Conservation (phyloP, 2,797 vertebrate species). For the Cossypha dichroa region DNA sequence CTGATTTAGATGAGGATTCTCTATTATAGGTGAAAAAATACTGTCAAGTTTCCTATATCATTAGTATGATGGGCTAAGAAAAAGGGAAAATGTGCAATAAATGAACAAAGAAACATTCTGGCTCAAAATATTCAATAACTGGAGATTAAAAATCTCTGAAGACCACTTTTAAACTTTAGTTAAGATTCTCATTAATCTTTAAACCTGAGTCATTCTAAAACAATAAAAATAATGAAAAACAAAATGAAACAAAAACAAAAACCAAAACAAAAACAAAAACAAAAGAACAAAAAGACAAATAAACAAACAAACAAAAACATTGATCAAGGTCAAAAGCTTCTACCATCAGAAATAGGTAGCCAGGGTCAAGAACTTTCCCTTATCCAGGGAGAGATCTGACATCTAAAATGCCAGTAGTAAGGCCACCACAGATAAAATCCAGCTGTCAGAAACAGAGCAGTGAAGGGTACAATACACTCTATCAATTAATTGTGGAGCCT, state of each 20-base stretch:
- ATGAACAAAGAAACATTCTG: too few species aligned
- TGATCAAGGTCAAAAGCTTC: neutral
- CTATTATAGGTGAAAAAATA: neutral
- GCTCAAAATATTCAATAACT: too few species aligned
- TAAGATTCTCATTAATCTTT: neutral
- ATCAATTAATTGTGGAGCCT: neutral
- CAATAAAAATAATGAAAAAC: neutral
- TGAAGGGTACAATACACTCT: neutral
- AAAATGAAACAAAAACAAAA: neutral
- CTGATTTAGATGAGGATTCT: neutral
- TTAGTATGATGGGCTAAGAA: neutral
- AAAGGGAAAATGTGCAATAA: too few species aligned
- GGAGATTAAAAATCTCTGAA: neutral
- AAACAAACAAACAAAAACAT: neutral
- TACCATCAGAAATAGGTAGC: neutral
- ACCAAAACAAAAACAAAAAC: neutral
- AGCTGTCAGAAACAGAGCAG: neutral
- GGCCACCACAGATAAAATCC: neutral
- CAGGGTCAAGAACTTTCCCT: neutral
- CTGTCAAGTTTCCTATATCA: neutral
- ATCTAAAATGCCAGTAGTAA: neutral
- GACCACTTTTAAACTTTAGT: neutral
- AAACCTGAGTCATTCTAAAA: neutral
- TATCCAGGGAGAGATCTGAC: neutral
- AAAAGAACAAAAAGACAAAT: too few species aligned